A percentile compares a stretch with the other conserved stretches of the same genome.
phyloP scores from a whole-genome alignment of 1,140 invertebrate genomes.

The Varroa destructor region DNA sequence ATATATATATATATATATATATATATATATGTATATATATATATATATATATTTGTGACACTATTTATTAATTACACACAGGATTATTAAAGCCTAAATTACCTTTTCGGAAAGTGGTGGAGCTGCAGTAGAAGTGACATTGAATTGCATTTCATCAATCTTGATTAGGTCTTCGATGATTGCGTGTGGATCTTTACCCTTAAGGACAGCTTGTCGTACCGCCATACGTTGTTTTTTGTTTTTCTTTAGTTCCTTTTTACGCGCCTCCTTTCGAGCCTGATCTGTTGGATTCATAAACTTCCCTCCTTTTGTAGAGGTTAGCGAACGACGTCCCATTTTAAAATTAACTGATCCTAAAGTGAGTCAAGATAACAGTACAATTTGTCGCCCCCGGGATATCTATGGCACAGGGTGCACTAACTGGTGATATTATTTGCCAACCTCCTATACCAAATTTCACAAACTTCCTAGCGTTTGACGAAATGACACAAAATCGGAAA shows the following conservation, averaged over 20 bases:
- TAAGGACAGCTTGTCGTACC: constrained; percentile 86
- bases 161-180: constrained; percentile 89
- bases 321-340: constrained; percentile 62
- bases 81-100: not conserved
- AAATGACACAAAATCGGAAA: too few species aligned
- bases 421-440: too few species aligned
- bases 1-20: too few species aligned
- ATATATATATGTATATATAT: too few species aligned
- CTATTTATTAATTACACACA: too few species aligned
- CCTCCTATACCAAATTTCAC: too few species aligned
- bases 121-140: constrained; percentile 19
- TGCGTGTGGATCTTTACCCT: constrained; percentile 90
- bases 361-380: too few species aligned
- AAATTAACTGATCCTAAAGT: too few species aligned
- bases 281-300: constrained; percentile 99
- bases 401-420: too few species aligned
- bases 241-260: constrained; percentile 93
- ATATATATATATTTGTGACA: too few species aligned
- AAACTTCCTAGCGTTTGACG: too few species aligned
- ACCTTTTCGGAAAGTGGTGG: constrained; percentile 22
- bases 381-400: too few species aligned
- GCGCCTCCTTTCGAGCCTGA: constrained; percentile 90
- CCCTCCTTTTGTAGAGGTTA: constrained; percentile 98
- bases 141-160: constrained; percentile 77
- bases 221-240: constrained; percentile 92